Base-by-base conservation (phyloP, 1,140 invertebrate genomes). In the Grapholita molesta region DNA sequence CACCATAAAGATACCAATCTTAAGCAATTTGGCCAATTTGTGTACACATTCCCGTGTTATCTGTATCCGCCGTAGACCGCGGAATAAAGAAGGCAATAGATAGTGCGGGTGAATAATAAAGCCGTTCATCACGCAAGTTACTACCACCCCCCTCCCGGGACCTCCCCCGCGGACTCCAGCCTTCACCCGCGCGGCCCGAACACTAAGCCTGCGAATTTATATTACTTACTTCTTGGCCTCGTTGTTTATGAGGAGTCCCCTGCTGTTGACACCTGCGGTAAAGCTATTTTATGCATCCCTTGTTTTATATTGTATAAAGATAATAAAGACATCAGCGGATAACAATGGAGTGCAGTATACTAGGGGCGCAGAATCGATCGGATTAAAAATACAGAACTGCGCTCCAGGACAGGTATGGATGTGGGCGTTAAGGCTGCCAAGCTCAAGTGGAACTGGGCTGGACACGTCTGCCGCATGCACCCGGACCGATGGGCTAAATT, bases 101-200 rank as follows among this genome's bases (percentile, higher is more conserved):
- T 61, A 61, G 55, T 61, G 55, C 55, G 55, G 55, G n/a, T 30
- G 55, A 61, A 61, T 61, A 61, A 61, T 61, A 61, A 61, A 61
- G 55, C 25, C 55, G 55, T 61, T 61, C 55, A 61, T 61, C 55
- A 61, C 55, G 28, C 24, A 25, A 12, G n/a, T 32, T 61, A 61
- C 55, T 11, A 9, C 24, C 55, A 1, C 55, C 53, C 52, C 24
- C 8, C 24, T 1, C 3, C 23, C 53, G 23, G n/a, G n/a, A 7
- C 53, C 23, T 1, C 53, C 24, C 24, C 53, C 18, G 15, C 42
- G 21, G 42, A 23, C 24, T 28, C 35, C 53, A 24, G 53, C 53
- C 53, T 28, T 28, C 23, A 21, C 21, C 55, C 23, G 24, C 24
- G 24, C 25, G 24, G 12, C 42, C 24, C 11, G 55, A 61, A 25